Evolutionary conservation across 2,113 vertebrate species (phyloP).

Genomic region (Equus quagga): DNA sequence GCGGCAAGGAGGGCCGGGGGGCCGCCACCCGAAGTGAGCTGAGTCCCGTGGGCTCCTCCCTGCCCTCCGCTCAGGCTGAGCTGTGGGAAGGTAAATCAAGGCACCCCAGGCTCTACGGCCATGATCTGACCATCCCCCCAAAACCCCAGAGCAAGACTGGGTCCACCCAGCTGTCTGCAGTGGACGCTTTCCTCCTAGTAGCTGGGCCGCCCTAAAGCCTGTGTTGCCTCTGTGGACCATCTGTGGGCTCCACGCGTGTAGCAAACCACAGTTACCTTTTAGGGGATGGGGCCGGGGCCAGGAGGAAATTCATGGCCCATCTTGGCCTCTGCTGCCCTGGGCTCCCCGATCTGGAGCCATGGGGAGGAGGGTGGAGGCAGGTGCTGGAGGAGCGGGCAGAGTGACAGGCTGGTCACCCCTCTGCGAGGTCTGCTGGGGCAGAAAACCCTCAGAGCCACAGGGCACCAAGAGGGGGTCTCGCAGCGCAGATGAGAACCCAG

Average conservation of each 20-base stretch:
- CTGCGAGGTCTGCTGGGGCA: accelerated
- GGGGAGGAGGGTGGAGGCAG: neutral
- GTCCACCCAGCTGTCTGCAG: neutral
- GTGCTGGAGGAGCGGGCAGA: neutral
- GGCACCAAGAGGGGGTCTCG: accelerated
- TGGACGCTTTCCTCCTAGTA: neutral
- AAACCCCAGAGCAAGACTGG: too few relatives aligned
- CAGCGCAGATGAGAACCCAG: neutral
- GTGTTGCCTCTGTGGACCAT: neutral
- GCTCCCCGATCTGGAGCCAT: neutral
- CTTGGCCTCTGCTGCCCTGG: neutral
- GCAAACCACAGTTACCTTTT: neutral
- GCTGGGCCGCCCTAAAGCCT: neutral
- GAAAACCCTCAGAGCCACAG: neutral
- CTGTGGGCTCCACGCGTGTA: neutral
- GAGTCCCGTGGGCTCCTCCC: neutral
- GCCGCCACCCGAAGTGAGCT: accelerated
- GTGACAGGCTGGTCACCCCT: neutral
- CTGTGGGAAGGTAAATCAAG: neutral
- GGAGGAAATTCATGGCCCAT: neutral
- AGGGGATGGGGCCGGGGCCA: neutral
- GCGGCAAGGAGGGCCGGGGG: neutral
- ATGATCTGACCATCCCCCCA: accelerated
- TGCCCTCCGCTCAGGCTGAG: neutral
- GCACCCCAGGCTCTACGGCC: neutral